These are phyloP conservation scores for Caenorhabditis wallacei DNA, from an alignment of 2,888 invertebrate species.

Conservation along the genomic window DNA sequence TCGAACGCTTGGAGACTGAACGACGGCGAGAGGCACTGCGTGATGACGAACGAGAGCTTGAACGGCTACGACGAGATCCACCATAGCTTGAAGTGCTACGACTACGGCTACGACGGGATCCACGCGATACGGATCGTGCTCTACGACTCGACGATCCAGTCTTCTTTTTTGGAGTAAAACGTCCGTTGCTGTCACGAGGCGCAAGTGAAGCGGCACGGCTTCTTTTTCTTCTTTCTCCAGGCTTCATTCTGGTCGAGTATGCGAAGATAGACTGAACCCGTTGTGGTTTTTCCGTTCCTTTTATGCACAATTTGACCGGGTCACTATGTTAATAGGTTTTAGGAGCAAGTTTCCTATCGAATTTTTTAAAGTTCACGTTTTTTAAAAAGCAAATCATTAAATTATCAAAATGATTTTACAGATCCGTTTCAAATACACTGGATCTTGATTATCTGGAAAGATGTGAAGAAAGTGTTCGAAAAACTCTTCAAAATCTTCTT, in stretches of 20 bases:
- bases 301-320: constrained; percentile 10
- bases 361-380: not conserved
- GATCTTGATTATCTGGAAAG: constrained; percentile 40
- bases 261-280: constrained; percentile 2
- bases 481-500: constrained; percentile 35
- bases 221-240: constrained; percentile 36
- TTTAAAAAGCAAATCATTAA: too few species aligned
- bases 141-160: not conserved
- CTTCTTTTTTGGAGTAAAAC: constrained; percentile 38
- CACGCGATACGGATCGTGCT: constrained; percentile 3
- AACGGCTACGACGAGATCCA: constrained; percentile 6
- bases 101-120: constrained; percentile 12
- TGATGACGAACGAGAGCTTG: constrained; percentile 18
- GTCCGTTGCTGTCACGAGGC: constrained; percentile 31
- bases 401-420: constrained; percentile 23
- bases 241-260: constrained; percentile 26
- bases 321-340: not conserved
- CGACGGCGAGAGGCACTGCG: constrained; percentile 19
- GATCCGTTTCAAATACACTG: constrained; percentile 61
- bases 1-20: constrained; percentile 17
- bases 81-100: not conserved
- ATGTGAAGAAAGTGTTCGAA: constrained; percentile 52
- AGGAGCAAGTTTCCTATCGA: not conserved
- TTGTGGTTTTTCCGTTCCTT: not conserved
- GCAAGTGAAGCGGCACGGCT: constrained; percentile 43